phyloP scores from a whole-genome alignment of 2,113 vertebrate species.

The Salminus brasiliensis region DNA sequence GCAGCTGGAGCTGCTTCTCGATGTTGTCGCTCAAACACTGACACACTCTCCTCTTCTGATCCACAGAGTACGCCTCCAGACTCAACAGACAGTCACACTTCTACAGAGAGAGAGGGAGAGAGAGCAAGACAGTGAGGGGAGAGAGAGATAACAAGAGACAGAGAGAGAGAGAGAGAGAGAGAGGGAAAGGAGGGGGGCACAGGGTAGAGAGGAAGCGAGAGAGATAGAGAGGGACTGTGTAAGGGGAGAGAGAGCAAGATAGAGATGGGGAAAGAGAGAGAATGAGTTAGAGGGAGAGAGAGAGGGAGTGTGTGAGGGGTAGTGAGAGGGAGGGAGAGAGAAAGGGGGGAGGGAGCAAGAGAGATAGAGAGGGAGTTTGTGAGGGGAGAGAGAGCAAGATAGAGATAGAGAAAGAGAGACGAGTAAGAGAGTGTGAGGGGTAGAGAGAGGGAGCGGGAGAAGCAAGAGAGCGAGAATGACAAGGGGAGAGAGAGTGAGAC shows the following conservation, averaged over 20 bases:
- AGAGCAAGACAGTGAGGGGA: constrained; percentile 29
- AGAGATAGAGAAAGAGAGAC: neutral
- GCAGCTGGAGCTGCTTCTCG: constrained; percentile 86
- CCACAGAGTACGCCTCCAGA: constrained; percentile 90
- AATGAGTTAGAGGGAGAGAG: neutral
- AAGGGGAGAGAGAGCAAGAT: neutral
- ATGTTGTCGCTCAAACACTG: constrained; percentile 96
- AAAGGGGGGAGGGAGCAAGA: neutral
- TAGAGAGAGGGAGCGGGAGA: neutral
- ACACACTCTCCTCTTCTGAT: constrained; percentile 95
- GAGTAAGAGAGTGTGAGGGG: neutral
- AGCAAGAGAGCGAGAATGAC: too few relatives aligned
- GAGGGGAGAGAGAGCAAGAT: neutral
- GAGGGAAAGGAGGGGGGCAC: neutral
- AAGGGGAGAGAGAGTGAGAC: neutral
- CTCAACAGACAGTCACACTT: constrained; percentile 96
- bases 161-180: constrained; percentile 11
- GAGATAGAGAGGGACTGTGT: neutral
- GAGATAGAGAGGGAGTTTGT: neutral
- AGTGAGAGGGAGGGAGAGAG: neutral
- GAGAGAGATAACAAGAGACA: constrained; percentile 27
- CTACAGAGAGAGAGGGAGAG: constrained; percentile 67
- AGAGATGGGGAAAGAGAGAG: neutral
- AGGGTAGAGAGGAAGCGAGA: neutral
- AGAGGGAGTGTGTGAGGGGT: neutral